These are phyloP conservation scores for Euwallacea fornicatus DNA, from an alignment of 1,140 invertebrate species.

Conservation along the genomic window DNA sequence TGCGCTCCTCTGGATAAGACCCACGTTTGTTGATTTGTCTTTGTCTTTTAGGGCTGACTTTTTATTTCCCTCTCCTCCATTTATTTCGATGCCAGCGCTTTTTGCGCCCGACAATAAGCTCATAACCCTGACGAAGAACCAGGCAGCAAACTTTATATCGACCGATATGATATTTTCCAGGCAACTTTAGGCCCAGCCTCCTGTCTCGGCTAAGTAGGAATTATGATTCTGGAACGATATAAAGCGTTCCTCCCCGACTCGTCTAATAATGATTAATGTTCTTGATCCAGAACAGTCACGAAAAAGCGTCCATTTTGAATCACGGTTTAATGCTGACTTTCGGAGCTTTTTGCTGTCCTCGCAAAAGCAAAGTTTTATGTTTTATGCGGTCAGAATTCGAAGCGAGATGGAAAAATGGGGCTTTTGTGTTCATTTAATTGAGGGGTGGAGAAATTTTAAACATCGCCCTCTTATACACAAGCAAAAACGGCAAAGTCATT, in stretches of 20 bases:
- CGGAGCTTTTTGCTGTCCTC: background rate
- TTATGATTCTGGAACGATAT: constrained; percentile 35
- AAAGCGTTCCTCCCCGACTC: constrained; percentile 33
- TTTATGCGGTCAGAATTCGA: background rate
- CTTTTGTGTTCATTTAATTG: background rate
- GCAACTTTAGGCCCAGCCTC: constrained; percentile 27
- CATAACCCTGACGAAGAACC: background rate
- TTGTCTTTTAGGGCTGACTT: constrained; percentile 1
- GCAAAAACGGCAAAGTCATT: too few relatives aligned
- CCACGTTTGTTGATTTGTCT: constrained; percentile 11
- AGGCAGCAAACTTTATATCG: background rate
- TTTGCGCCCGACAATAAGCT: too few relatives aligned
- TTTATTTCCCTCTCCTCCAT: background rate
- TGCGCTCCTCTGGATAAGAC: constrained; percentile 19
- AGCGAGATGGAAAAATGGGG: background rate
- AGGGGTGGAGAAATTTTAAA: too few relatives aligned
- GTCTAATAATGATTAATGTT: constrained; percentile 38
- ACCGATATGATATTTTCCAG: constrained; percentile 12
- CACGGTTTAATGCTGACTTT: constrained; percentile 32
- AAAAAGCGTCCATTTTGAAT: constrained; percentile 36
- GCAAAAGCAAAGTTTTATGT: too few relatives aligned
- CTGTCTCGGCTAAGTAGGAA: constrained; percentile 35
- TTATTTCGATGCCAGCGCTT: background rate
- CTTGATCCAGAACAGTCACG: constrained; percentile 31
- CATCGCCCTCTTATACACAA: too few relatives aligned